A percentile compares a stretch with the other conserved stretches of the same genome.
These are phyloP conservation scores for Pycnomerus fuliginosus DNA, from an alignment of 2,888 invertebrate genomes.

Conservation along the genomic window DNA sequence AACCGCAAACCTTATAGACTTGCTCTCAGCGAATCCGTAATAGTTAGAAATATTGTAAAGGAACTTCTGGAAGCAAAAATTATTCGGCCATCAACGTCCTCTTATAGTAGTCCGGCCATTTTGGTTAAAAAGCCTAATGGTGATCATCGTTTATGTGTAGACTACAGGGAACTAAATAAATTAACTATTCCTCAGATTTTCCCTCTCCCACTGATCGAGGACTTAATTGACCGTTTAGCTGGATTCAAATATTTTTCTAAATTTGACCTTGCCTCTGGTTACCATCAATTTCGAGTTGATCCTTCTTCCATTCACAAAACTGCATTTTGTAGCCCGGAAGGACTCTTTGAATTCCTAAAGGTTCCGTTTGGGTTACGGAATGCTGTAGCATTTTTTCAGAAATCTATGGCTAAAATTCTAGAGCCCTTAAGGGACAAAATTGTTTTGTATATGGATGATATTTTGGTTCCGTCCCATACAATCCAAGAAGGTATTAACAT, in stretches of 20 bases:
- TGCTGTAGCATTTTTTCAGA: slow-evolving; percentile 14
- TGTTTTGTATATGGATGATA: slow-evolving; percentile 14
- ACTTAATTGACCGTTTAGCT: slow-evolving; percentile 21
- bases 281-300: slow-evolving; percentile 35
- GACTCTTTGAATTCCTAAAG: background rate
- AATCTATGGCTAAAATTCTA: slow-evolving; percentile 13
- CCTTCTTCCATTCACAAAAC: slow-evolving; percentile 31
- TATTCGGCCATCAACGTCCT: background rate
- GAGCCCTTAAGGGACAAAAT: slow-evolving; percentile 8
- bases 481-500: slow-evolving; percentile 11
- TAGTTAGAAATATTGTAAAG: background rate
- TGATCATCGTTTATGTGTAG: slow-evolving; percentile 9
- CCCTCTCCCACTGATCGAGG: slow-evolving; percentile 21
- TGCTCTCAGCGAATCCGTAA: slow-evolving; percentile 1
- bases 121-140: slow-evolving; percentile 7
- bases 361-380: slow-evolving; percentile 2
- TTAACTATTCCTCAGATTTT: slow-evolving; percentile 12
- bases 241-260: slow-evolving; percentile 24
- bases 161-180: slow-evolving; percentile 21
- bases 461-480: slow-evolving; percentile 16
- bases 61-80: background rate
- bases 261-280: slow-evolving; percentile 32
- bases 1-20: slow-evolving; percentile 1
- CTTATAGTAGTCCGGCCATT: slow-evolving; percentile 5
- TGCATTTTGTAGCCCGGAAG: slow-evolving; percentile 24